phyloP scores from a whole-genome alignment of 1,140 invertebrate species.

The Mya arenaria region DNA sequence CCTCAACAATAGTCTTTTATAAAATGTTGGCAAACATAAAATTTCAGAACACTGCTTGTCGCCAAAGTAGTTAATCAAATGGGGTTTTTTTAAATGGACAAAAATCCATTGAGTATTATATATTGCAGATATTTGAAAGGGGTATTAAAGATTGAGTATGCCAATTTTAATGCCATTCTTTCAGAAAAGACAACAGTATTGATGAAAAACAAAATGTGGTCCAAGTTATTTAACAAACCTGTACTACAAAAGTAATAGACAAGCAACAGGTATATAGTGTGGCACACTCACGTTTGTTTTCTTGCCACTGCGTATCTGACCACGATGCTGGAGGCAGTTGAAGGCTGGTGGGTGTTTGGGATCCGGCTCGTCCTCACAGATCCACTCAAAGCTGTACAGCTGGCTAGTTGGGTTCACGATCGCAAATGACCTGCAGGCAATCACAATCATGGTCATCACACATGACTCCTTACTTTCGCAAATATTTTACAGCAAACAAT shows the following conservation, averaged over 20 bases:
- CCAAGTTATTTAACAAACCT: not conserved
- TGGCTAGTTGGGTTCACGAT: conserved; percentile 80
- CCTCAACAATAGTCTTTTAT: no score
- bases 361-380: conserved; percentile 77
- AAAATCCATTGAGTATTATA: no score
- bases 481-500: no score
- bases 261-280: not conserved
- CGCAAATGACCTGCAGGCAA: conserved; percentile 73
- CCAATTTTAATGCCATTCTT: not conserved
- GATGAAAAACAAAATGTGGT: not conserved
- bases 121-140: no score
- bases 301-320: conserved; percentile 77
- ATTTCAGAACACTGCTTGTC: no score
- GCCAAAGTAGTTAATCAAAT: no score
- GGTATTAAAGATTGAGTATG: no score
- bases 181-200: not conserved
- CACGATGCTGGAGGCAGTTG: conserved; percentile 72
- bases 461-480: no score
- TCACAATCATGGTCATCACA: not conserved
- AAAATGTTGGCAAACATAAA: no score
- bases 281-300: conserved; percentile 72
- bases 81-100: no score
- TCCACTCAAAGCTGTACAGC: conserved; percentile 79
- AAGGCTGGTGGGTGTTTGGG: conserved; percentile 73
- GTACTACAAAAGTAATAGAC: not conserved